phyloP scores from a whole-genome alignment of 2,888 invertebrate species.

The Leucania comma region DNA sequence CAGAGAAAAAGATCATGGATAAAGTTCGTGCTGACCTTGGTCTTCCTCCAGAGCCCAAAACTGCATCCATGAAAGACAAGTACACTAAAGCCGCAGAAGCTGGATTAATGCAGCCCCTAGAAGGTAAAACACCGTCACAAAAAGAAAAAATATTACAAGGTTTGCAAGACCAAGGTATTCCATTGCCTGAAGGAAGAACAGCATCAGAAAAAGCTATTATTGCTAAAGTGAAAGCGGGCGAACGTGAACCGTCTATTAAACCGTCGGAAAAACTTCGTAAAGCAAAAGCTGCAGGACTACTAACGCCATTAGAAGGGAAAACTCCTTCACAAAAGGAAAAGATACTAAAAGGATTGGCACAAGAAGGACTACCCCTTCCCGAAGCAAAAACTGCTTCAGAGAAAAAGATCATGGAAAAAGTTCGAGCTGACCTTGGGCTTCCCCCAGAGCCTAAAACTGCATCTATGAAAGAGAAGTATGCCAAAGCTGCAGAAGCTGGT shows the following conservation, averaged over 20 bases:
- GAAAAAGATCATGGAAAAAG: background rate
- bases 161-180: slow-evolving; percentile 3
- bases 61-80: background rate
- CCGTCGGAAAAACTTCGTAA: background rate
- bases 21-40: background rate
- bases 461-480: background rate
- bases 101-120: background rate
- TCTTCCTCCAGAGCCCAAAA: background rate
- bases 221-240: background rate
- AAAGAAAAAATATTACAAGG: slow-evolving; percentile 4
- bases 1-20: background rate
- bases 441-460: background rate
- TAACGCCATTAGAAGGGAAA: background rate
- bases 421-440: background rate
- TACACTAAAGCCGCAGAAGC: background rate
- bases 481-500: background rate
- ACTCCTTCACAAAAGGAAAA: slow-evolving; percentile 1
- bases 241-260: background rate
- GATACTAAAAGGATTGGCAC: background rate
- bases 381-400: background rate
- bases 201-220: background rate
- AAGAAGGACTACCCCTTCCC: background rate
- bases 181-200: background rate
- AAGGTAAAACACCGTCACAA: background rate
- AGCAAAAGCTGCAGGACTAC: background rate